Base-by-base conservation (phyloP, 2,888 invertebrate genomes). In the Athalia rosae region DNA sequence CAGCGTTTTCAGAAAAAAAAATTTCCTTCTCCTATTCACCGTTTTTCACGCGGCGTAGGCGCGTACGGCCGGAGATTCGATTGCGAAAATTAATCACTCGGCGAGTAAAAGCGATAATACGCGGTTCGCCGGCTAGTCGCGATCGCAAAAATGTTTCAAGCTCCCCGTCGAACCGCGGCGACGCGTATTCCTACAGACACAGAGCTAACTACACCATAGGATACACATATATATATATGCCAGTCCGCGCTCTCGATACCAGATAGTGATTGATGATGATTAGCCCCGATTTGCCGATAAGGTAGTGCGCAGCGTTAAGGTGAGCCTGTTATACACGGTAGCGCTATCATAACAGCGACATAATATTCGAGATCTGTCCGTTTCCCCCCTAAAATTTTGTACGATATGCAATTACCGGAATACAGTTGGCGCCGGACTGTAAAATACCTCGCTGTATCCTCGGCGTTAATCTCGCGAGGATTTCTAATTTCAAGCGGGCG, bases 241-340 rank as follows among this genome's bases (percentile, higher is more conserved):
- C 13, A 48, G 74, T 61, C 74, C 53, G 74, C 41, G 74, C 61
- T 74, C 79, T 80, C 82, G 83, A 87, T 85, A 83, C 84, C 80
- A 83, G 84, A 86, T 86, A 84, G 87, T 88, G 89, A 89, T 89
- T 88, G 88, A 89, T 88, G 89, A 89, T 89, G 87, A 89, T 89
- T 89, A 89, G 88, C 85, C 84, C 81, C 84, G 88, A 89, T 89
- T 88, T 86, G 84, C 85, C 86, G 88, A 88, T 89, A 89, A 89
- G 87, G 84, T 85, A 86, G 86, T 84, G 87, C 84, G 63, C 63
- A 45, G 43, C 28, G 56, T 50, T 58, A 64, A 77, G 80, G 81
- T 78, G 79, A 77, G 61, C 76, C 77, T 53, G 76, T 77, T 76
- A 67, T 80, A 80, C 82, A 80, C 82, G 81, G 77, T 78, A 67